Conservation (phyloP, 2,888 invertebrate genomes). For the Ephialtes manifestator region DNA sequence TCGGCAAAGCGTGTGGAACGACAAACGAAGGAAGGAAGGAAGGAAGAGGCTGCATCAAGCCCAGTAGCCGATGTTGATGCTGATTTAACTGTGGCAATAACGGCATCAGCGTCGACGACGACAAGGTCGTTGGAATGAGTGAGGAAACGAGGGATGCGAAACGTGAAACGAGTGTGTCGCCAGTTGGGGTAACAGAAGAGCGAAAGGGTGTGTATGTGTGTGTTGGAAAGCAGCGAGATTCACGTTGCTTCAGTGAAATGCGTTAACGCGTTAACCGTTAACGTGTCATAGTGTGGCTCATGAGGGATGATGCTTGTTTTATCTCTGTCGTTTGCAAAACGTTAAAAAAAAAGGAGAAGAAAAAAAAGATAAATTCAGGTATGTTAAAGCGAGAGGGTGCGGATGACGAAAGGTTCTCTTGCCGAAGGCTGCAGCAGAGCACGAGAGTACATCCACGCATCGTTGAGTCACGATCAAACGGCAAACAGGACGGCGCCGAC, state of each 20-base stretch:
- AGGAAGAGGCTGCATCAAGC: conserved; percentile 18
- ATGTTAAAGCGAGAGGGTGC: conserved; percentile 45
- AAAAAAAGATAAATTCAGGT: conserved; percentile 35
- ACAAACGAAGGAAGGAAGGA: conserved; percentile 27
- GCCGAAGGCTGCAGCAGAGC: conserved; percentile 41
- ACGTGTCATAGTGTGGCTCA: conserved; percentile 67
- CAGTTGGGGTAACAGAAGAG: conserved; percentile 50
- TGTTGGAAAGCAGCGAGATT: background rate
- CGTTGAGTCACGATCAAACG: conserved; percentile 82
- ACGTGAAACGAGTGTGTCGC: conserved; percentile 49
- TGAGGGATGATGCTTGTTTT: conserved; percentile 31
- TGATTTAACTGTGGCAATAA: conserved; percentile 44
- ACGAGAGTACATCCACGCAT: conserved; percentile 73
- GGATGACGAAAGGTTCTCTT: conserved; percentile 36
- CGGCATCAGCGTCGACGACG: conserved; percentile 46
- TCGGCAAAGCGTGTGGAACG: conserved; percentile 17
- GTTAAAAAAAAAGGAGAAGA: conserved; percentile 10
- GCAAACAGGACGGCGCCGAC: conserved; percentile 77
- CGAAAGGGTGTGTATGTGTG: background rate
- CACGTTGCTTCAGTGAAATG: conserved; percentile 69
- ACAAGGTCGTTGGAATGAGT: conserved; percentile 55
- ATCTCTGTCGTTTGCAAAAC: conserved; percentile 38
- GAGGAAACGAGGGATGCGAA: conserved; percentile 64
- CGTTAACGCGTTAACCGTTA: conserved; percentile 78
- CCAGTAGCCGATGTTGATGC: conserved; percentile 26